phyloP scores from a whole-genome alignment of 2,797 vertebrate genomes.

The Eutrigla gurnardus region DNA sequence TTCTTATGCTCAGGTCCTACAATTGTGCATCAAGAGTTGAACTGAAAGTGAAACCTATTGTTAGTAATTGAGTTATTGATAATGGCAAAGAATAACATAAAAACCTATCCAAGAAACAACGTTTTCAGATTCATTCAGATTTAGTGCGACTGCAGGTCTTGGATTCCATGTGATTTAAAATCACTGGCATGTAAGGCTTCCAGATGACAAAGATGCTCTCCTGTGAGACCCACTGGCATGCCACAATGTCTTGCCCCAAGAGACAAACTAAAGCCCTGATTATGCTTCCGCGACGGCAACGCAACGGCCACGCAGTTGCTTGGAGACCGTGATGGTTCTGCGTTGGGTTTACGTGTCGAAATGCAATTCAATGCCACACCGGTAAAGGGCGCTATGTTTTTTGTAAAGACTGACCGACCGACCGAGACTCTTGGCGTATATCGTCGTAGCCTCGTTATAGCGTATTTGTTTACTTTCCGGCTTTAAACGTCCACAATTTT shows the following conservation, averaged over 20 bases:
- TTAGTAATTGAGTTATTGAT: constrained; percentile 10
- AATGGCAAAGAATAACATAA: constrained; percentile 9
- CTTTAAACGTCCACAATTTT: no score
- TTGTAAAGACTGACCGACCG: no score
- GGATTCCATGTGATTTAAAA: constrained; percentile 61
- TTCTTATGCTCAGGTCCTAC: neutral
- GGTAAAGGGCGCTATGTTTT: no score
- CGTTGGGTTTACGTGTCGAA: no score
- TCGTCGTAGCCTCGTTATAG: no score
- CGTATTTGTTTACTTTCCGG: no score
- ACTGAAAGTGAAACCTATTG: neutral
- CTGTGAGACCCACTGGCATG: constrained; percentile 74
- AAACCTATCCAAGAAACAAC: constrained; percentile 36
- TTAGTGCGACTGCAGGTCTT: constrained; percentile 44
- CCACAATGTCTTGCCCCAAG: constrained; percentile 77
- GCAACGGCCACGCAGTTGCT: no score
- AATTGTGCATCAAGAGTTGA: neutral
- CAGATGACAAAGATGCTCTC: constrained; percentile 77
- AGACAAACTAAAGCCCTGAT: no score
- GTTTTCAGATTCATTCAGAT: constrained; percentile 37
- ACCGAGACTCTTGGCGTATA: no score
- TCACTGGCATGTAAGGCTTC: constrained; percentile 66
- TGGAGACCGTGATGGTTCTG: no score
- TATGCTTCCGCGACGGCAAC: no score
- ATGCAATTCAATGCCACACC: no score